Conservation (phyloP, 2,888 invertebrate species). For the Tenthredo notha region DNA sequence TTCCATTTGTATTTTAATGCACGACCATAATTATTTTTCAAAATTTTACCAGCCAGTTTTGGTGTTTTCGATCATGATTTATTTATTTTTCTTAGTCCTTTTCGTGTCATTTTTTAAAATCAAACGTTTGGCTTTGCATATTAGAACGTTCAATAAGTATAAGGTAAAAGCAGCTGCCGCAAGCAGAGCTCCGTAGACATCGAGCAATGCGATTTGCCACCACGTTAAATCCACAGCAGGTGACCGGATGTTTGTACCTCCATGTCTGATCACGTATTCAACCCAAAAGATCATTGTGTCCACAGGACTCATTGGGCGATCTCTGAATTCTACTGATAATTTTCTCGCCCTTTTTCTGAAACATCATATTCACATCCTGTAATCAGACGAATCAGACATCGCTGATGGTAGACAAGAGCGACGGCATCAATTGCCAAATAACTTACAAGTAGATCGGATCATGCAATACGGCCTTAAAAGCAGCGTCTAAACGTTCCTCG, state of each 20-base stretch:
- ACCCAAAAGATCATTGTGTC: conserved; percentile 47
- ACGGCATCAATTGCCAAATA: neutral
- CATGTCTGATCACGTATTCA: conserved; percentile 39
- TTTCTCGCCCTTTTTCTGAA: conserved; percentile 59
- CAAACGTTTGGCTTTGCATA: neutral
- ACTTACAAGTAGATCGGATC: conserved; percentile 64
- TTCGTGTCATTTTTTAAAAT: neutral
- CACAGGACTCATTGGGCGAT: conserved; percentile 31
- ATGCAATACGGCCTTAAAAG: conserved; percentile 64
- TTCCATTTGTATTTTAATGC: too few relatives aligned
- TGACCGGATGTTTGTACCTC: conserved; percentile 7
- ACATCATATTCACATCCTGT: neutral
- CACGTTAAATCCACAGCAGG: conserved; percentile 41
- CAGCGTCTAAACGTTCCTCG: conserved; percentile 61
- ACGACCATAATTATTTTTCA: too few relatives aligned
- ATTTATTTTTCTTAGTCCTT: neutral
- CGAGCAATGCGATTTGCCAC: conserved; percentile 47
- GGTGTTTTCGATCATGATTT: neutral
- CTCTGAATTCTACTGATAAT: conserved; percentile 34
- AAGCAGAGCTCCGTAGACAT: conserved; percentile 16
- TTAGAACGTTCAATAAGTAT: conserved; percentile 5
- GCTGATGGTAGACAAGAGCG: neutral
- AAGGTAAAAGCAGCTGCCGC: neutral
- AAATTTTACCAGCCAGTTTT: too few relatives aligned
- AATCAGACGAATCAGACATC: neutral